A percentile compares a stretch with the other conserved stretches of the same genome.
phyloP scores from a whole-genome alignment of 2,888 invertebrate species.

The Drosophila niveifrons region DNA sequence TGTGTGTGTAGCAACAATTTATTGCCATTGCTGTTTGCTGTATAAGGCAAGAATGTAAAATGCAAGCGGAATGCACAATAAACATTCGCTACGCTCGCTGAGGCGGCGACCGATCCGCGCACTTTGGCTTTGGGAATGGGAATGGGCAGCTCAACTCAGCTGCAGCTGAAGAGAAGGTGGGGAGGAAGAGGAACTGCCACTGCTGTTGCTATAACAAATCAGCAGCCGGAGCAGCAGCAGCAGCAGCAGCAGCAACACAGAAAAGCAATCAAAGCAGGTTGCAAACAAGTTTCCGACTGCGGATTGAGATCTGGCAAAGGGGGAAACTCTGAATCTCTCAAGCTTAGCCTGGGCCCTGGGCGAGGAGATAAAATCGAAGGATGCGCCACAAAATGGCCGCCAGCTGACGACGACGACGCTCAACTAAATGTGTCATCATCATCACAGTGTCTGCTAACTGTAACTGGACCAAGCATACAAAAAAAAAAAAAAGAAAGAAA shows the following conservation, averaged over 20 bases:
- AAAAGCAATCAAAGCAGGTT: conserved; percentile 80
- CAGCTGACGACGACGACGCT: conserved; percentile 43
- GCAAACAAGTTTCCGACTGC: conserved; percentile 66
- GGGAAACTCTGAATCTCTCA: conserved; percentile 8
- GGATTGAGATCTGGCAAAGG: conserved; percentile 8
- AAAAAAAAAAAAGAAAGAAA: too few relatives aligned
- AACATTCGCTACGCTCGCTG: conserved; percentile 78
- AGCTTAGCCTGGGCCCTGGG: conserved; percentile 31
- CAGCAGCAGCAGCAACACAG: conserved; percentile 61
- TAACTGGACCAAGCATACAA: conserved; percentile 37
- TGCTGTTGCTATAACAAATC: conserved; percentile 25
- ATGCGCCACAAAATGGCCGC: conserved; percentile 62
- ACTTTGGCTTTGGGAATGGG: conserved; percentile 9
- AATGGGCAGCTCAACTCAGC: conserved; percentile 28
- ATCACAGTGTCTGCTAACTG: conserved; percentile 45
- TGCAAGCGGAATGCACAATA: conserved; percentile 82
- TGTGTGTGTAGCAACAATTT: conserved; percentile 53
- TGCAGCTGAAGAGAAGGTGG: background rate
- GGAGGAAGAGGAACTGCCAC: background rate
- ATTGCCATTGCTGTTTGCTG: conserved; percentile 52
- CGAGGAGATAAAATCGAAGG: conserved; percentile 61
- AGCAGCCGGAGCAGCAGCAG: conserved; percentile 37
- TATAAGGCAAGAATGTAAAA: conserved; percentile 71
- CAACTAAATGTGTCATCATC: conserved; percentile 60
- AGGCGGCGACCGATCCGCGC: conserved; percentile 41